These are phyloP conservation scores for Python bivittatus DNA, from an alignment of 2,113 vertebrate species.

Conservation along the genomic window DNA sequence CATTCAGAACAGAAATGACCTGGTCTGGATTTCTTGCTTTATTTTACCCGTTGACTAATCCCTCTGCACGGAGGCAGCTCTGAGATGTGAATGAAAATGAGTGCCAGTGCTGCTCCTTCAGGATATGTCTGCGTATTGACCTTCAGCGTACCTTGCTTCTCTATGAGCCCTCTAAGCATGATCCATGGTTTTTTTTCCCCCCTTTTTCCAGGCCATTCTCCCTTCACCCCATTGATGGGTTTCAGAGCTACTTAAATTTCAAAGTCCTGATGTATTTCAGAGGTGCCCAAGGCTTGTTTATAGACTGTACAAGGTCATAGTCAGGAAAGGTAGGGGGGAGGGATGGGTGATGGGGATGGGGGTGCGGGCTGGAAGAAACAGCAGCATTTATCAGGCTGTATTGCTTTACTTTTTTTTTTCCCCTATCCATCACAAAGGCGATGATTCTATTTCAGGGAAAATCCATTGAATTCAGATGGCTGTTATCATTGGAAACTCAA, in stretches of 20 bases:
- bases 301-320: slow-evolving; percentile 84
- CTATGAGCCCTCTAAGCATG: slow-evolving; percentile 78
- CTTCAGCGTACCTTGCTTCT: slow-evolving; percentile 77
- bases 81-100: slow-evolving; percentile 77
- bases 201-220: slow-evolving; percentile 71
- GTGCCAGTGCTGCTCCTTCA: slow-evolving; percentile 60
- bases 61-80: slow-evolving; percentile 61
- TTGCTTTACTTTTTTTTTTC: slow-evolving; percentile 79
- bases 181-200: slow-evolving; percentile 73
- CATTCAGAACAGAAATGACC: slow-evolving; percentile 46
- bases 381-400: slow-evolving; percentile 85
- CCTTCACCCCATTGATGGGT: slow-evolving; percentile 80
- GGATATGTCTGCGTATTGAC: slow-evolving; percentile 73
- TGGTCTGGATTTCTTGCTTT: slow-evolving; percentile 59
- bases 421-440: slow-evolving; percentile 83
- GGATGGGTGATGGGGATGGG: background rate
- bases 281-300: slow-evolving; percentile 72
- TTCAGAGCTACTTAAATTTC: slow-evolving; percentile 82
- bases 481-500: slow-evolving; percentile 85
- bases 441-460: slow-evolving; percentile 87
- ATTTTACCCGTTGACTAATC: slow-evolving; percentile 55
- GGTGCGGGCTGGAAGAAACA: slow-evolving; percentile 32
- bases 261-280: slow-evolving; percentile 73
- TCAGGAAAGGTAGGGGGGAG: slow-evolving; percentile 64
- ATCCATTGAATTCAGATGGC: slow-evolving; percentile 85